Conservation (phyloP, 2,888 invertebrate species). For the Netelia melanura region DNA sequence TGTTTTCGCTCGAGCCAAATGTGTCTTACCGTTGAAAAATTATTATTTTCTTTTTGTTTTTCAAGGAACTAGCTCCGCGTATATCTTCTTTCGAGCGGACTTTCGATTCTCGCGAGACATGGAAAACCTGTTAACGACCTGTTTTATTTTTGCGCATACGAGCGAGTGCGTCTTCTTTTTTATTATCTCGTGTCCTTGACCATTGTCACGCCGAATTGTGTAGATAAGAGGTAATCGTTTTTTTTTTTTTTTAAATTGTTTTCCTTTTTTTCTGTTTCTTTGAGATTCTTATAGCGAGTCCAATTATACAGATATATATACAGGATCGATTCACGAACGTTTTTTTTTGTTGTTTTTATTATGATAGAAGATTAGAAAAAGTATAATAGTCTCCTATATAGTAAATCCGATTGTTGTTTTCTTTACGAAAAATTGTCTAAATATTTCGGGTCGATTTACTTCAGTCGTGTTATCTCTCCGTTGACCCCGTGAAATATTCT, state of each 20-base stretch:
- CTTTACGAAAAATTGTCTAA: slow-evolving; percentile 49
- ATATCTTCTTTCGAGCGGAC: no score
- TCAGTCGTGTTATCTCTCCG: slow-evolving; percentile 62
- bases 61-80: not conserved
- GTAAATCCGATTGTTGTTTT: slow-evolving; percentile 39
- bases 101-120: not conserved
- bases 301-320: slow-evolving; percentile 50
- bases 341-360: not conserved
- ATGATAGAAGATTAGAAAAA: slow-evolving; percentile 64
- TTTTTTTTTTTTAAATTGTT: not conserved
- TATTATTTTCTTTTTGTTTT: not conserved
- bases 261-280: not conserved
- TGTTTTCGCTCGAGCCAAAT: not conserved
- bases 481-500: slow-evolving; percentile 47
- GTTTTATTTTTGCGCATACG: not conserved
- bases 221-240: slow-evolving; percentile 28
- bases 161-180: slow-evolving; percentile 6
- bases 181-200: not conserved
- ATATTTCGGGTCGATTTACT: slow-evolving; percentile 50
- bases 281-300: slow-evolving; percentile 27
- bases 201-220: slow-evolving; percentile 14
- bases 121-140: not conserved
- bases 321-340: slow-evolving; percentile 35
- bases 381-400: slow-evolving; percentile 55
- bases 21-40: not conserved